phyloP scores from a whole-genome alignment of 2,113 vertebrate species.

The Osmerus mordax region DNA sequence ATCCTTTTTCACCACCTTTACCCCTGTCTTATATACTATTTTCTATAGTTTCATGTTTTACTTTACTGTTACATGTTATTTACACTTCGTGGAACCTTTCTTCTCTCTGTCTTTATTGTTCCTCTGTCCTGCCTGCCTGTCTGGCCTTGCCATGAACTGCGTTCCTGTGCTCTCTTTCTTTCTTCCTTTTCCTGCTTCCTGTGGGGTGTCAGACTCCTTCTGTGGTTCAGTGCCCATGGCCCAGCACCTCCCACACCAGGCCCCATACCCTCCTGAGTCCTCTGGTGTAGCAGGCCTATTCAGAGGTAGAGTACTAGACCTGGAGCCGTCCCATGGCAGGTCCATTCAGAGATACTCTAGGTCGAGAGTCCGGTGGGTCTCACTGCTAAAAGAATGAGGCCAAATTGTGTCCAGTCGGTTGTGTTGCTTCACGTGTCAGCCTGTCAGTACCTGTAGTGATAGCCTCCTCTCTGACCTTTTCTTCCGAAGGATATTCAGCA shows the following conservation, averaged over 20 bases:
- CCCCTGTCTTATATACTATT: constrained; percentile 11
- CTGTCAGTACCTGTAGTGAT: neutral
- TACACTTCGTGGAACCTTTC: constrained; percentile 15
- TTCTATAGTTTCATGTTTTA: constrained; percentile 15
- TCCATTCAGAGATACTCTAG: constrained; percentile 15
- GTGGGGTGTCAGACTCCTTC: constrained; percentile 85
- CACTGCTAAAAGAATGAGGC: no score
- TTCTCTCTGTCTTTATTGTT: constrained; percentile 42
- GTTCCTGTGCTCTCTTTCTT: constrained; percentile 37
- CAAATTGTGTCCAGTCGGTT: no score
- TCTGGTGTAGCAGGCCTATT: constrained; percentile 89
- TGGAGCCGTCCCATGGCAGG: constrained; percentile 29
- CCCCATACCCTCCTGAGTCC: constrained; percentile 82
- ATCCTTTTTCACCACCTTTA: constrained; percentile 21
- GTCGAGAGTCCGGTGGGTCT: no score
- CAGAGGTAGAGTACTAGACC: constrained; percentile 78
- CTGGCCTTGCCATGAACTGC: constrained; percentile 50
- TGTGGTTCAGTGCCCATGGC: constrained; percentile 80
- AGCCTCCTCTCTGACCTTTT: constrained; percentile 9
- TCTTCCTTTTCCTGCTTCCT: constrained; percentile 49
- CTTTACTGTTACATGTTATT: neutral
- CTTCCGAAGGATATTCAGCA: constrained; percentile 81
- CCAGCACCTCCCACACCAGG: constrained; percentile 81
- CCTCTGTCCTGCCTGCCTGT: constrained; percentile 43
- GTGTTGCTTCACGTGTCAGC: neutral